Conservation (phyloP, 2,797 vertebrate species). For the Molothrus aeneus region DNA sequence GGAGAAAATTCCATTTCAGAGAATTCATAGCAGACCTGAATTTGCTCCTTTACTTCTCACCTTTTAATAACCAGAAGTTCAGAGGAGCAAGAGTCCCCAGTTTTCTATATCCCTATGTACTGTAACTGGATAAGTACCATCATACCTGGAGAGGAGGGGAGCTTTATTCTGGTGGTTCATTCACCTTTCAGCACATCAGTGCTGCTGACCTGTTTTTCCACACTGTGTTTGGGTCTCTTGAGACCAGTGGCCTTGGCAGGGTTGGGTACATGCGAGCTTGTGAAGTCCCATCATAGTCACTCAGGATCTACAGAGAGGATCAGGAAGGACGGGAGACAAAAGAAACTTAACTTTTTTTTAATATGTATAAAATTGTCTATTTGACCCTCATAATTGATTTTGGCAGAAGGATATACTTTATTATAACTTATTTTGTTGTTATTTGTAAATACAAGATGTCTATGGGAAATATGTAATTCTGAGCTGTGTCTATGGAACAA, state of each 20-base stretch:
- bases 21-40: not conserved
- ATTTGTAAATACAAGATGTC: constrained; percentile 83
- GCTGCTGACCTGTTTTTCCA: not conserved
- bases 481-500: constrained; percentile 71
- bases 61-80: not conserved
- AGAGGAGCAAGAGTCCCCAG: not conserved
- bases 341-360: not conserved
- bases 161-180: not conserved
- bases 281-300: not conserved
- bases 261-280: not conserved
- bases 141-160: not conserved
- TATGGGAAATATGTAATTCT: constrained; percentile 80
- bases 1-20: not conserved
- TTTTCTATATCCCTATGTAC: not conserved
- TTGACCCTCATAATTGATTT: constrained; percentile 49
- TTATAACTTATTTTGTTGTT: constrained; percentile 82
- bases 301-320: not conserved
- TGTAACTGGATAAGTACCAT: not conserved
- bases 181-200: not conserved
- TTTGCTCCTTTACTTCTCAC: not conserved
- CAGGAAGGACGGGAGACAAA: not conserved
- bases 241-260: not conserved
- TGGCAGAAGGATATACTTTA: constrained; percentile 79
- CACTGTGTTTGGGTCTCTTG: not conserved
- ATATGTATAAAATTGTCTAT: constrained; percentile 28